A percentile compares a stretch with the other conserved stretches of the same genome.
Evolutionary conservation across 2,113 vertebrate genomes (phyloP).

Genomic region (Carassius carassius): DNA sequence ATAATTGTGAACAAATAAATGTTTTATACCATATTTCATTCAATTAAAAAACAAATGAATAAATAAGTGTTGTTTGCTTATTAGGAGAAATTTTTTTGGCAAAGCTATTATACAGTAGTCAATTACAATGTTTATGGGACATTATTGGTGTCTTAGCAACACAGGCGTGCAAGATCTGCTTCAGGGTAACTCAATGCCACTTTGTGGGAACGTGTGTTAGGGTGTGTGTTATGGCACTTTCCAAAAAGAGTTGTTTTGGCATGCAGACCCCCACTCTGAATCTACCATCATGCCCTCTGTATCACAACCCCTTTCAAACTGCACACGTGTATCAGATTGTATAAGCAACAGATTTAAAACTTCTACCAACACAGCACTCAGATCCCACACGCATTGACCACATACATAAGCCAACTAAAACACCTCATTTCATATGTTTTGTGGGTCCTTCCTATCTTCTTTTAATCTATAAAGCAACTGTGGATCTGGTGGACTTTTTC

Average conservation of each 20-base stretch:
- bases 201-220: slow-evolving; percentile 41
- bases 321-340: slow-evolving; percentile 13
- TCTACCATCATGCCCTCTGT: slow-evolving; percentile 45
- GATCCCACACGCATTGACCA: slow-evolving; percentile 28
- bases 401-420: slow-evolving; percentile 20
- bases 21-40: background rate
- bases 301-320: slow-evolving; percentile 27
- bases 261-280: slow-evolving; percentile 34
- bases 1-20: background rate
- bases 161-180: slow-evolving; percentile 24
- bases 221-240: slow-evolving; percentile 37
- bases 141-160: slow-evolving; percentile 50
- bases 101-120: slow-evolving; percentile 41
- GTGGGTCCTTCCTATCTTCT: background rate
- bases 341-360: slow-evolving; percentile 49
- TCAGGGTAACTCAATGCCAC: slow-evolving; percentile 51
- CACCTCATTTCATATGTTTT: slow-evolving; percentile 8
- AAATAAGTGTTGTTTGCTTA: background rate
- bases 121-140: slow-evolving; percentile 46
- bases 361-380: slow-evolving; percentile 42
- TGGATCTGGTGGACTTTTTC: slow-evolving; percentile 17
- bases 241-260: slow-evolving; percentile 49
- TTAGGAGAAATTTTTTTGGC: slow-evolving; percentile 1
- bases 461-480: slow-evolving; percentile 1
- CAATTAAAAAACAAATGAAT: background rate